Conservation (phyloP, 2,888 invertebrate species). For the Drosophila formosana region DNA sequence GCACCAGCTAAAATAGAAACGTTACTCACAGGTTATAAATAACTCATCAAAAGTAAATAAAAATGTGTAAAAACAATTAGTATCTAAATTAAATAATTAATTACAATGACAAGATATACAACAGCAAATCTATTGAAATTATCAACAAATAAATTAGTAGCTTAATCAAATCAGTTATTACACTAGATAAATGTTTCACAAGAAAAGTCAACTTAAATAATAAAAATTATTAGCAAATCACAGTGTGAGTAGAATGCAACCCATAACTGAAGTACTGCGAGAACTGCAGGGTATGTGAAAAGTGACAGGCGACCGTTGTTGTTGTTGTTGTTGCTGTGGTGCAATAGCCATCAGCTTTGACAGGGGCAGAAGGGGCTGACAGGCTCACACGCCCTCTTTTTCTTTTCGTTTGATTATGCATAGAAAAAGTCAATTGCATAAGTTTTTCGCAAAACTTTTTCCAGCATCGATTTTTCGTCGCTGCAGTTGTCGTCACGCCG, state of each 20-base stretch:
- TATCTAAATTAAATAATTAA: no score
- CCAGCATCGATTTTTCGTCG: conserved; percentile 58
- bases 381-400: conserved; percentile 54
- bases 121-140: no score
- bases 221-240: not conserved
- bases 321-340: not conserved
- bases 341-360: conserved; percentile 37
- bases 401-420: conserved; percentile 50
- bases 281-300: conserved; percentile 6
- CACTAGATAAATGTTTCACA: not conserved
- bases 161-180: no score
- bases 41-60: no score
- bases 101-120: no score
- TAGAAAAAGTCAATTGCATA: conserved; percentile 50
- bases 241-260: not conserved
- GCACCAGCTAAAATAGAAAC: no score
- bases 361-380: conserved; percentile 20
- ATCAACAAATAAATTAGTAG: no score
- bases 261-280: no score
- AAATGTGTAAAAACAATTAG: no score
- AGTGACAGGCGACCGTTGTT: conserved; percentile 9
- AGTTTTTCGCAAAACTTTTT: conserved; percentile 36
- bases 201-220: not conserved
- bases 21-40: no score
- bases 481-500: conserved; percentile 57